Base-by-base conservation (phyloP, 2,888 invertebrate genomes). In the Emmelina monodactyla region DNA sequence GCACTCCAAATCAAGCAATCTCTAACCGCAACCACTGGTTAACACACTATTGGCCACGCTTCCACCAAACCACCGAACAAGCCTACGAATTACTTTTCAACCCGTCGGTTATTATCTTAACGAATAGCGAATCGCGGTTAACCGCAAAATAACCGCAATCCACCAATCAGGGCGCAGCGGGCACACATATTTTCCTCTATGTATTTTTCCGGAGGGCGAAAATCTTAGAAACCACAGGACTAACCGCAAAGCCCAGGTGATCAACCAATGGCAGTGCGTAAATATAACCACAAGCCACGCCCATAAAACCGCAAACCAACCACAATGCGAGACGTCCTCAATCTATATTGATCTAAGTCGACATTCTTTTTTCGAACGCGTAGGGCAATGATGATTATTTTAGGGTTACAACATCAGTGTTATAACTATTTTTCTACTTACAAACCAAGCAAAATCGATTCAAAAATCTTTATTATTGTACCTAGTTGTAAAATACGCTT, bases 241-340 rank as follows among this genome's bases (percentile, higher is more conserved):
- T 76, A 79, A 80, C 81, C 81, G 56, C 81, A 80, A 79, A 78
- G 75, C 78, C 76, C 73, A 79, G 71, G 68, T 75, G 61, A 73
- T 76, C 71, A 70, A 62, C 85, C 85, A 85, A 85, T 85, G 57
- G 70, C 55, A 66, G 65, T 59, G 70, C 70, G 72, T 75, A 78
- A 76, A 76, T 80, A 66, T 75, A 71, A 83, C 84, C 84, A 55
- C 84, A 83, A 73, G 67, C 83, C 82, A 80, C 84, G 84, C 85
- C 84, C 78, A 59, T 55, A 60, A 79, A 82, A 85, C 85, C 85
- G 73, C 85, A 85, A 85, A 80, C 81, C 81, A 81, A 81, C 81
- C 80, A 78, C 81, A 78, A 72, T 60, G 69, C 78, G 71, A 80
- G 78, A 81, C 70, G 65, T 60, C n/a, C n/a, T 64, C 59, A 58